These are phyloP conservation scores for Telmatherina bonti DNA, from an alignment of 2,797 vertebrate species.

Conservation along the genomic window DNA sequence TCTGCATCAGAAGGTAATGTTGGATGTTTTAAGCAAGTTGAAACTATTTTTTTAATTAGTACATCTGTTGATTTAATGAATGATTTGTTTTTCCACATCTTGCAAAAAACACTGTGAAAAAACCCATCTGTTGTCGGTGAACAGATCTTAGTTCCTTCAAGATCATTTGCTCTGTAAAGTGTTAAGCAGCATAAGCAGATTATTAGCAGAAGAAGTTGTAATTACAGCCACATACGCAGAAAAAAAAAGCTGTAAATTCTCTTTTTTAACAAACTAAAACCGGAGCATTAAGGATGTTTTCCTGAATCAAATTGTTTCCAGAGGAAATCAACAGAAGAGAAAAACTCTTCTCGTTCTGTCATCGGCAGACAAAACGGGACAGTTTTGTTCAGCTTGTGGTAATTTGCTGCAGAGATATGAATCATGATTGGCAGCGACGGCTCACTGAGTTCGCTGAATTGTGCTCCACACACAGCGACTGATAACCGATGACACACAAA, in stretches of 20 bases:
- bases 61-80: background rate
- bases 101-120: background rate
- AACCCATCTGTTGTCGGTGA: background rate
- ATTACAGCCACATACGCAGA: background rate
- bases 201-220: background rate
- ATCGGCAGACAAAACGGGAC: background rate
- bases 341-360: background rate
- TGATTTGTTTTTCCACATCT: background rate
- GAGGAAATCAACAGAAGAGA: background rate
- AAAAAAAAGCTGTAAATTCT: background rate
- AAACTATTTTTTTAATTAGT: background rate
- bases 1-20: too few species aligned
- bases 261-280: background rate
- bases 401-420: slow-evolving; percentile 5
- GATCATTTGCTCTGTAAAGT: background rate
- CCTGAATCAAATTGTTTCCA: too few species aligned
- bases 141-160: background rate
- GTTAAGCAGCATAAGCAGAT: background rate
- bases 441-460: slow-evolving; percentile 15
- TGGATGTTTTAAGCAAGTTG: background rate
- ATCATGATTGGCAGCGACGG: background rate
- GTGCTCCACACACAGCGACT: background rate
- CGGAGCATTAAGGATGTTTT: background rate
- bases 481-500: background rate
- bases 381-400: background rate